A percentile compares a stretch with the other conserved stretches of the same genome.
These are phyloP conservation scores for Dicrostonyx torquatus DNA, from an alignment of 2,797 vertebrate genomes.

Conservation along the genomic window DNA sequence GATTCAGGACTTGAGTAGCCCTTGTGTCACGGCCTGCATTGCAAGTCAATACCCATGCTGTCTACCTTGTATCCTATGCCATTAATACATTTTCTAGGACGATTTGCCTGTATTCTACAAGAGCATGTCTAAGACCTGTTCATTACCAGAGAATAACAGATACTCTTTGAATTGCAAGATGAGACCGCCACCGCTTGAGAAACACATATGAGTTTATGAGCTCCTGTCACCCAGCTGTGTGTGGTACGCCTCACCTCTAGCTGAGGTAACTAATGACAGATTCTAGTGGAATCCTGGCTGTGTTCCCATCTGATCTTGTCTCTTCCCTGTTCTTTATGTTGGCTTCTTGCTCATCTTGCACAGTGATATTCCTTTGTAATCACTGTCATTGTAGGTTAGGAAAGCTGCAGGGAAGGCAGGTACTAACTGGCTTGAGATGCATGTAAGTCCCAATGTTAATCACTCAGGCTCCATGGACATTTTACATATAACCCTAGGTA, in stretches of 20 bases:
- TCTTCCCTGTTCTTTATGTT: background rate
- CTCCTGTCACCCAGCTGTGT: background rate
- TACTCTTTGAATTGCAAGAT: background rate
- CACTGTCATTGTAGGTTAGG: fast-evolving
- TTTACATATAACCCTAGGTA: background rate
- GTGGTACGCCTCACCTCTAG: background rate
- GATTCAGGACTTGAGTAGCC: background rate
- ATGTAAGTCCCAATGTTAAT: background rate
- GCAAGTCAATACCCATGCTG: background rate
- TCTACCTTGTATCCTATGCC: background rate
- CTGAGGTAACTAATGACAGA: background rate
- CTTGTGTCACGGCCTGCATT: background rate
- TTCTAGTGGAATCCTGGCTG: background rate
- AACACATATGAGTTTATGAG: background rate
- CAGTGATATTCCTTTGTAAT: background rate
- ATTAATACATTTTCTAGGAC: background rate
- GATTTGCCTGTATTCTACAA: background rate
- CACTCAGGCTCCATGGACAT: background rate
- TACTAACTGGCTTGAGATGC: background rate
- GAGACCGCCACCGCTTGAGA: background rate
- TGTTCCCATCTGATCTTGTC: fast-evolving
- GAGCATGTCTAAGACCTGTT: background rate
- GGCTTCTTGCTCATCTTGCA: background rate
- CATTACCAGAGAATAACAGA: background rate
- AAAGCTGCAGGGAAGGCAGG: background rate